Conservation (phyloP, 1,140 invertebrate genomes). For the Melanaphis sacchari region DNA sequence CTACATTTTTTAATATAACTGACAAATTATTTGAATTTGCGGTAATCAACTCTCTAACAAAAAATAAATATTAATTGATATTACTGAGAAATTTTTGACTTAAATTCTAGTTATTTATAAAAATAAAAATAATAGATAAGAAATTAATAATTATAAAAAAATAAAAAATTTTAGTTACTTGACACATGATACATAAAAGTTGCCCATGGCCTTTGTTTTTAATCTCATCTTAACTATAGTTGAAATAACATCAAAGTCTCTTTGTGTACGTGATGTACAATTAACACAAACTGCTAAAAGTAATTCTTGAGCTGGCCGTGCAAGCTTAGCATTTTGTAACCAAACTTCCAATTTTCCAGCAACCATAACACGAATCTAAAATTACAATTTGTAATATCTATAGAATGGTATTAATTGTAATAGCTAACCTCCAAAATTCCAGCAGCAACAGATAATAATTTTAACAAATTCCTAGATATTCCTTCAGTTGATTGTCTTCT, state of each 20-base stretch:
- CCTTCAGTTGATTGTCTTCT: slow-evolving; percentile 84
- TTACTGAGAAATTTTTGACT: not conserved
- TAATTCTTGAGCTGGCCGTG: slow-evolving; percentile 91
- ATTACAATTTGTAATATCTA: slow-evolving; percentile 38
- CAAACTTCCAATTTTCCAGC: slow-evolving; percentile 87
- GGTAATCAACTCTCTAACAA: slow-evolving; percentile 75
- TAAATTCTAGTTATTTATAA: not conserved
- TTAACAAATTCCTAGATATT: slow-evolving; percentile 86
- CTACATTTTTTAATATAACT: slow-evolving; percentile 88
- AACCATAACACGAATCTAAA: slow-evolving; percentile 77
- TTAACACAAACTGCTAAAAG: slow-evolving; percentile 91
- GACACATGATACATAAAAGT: slow-evolving; percentile 86
- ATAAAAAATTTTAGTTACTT: slow-evolving; percentile 66
- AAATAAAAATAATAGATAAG: not conserved
- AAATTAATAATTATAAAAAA: not conserved
- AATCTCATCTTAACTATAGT: slow-evolving; percentile 88
- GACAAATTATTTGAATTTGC: slow-evolving; percentile 83
- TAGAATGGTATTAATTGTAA: not conserved
- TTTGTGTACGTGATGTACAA: slow-evolving; percentile 77
- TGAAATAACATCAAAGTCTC: slow-evolving; percentile 89
- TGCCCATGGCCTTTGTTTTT: slow-evolving; percentile 91
- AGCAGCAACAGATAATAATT: slow-evolving; percentile 81
- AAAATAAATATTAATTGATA: slow-evolving; percentile 37
- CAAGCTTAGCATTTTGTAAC: slow-evolving; percentile 94
- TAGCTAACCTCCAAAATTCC: slow-evolving; percentile 78